A percentile compares a stretch with the other conserved stretches of the same genome.
Evolutionary conservation across 2,113 vertebrate genomes (phyloP).

Genomic region (human): DNA sequence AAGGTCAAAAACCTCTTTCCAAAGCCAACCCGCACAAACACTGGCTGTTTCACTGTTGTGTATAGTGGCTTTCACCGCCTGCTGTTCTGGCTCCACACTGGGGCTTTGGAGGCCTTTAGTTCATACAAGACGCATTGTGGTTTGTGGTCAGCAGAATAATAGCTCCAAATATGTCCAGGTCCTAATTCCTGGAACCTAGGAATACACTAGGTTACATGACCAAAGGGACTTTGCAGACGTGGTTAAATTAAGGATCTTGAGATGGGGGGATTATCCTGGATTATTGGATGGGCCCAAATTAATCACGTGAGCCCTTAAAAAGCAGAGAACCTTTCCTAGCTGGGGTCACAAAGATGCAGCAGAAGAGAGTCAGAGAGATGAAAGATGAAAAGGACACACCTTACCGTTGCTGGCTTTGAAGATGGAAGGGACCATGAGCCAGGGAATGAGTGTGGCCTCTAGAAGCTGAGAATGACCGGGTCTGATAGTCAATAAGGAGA

Average conservation of each 20-base stretch:
- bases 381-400: neutral
- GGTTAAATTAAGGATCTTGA: neutral
- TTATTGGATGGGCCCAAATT: neutral
- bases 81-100: neutral
- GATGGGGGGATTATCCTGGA: neutral
- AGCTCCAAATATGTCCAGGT: neutral
- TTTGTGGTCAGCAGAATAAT: neutral
- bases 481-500: neutral
- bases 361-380: neutral
- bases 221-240: neutral
- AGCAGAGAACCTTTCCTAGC: neutral
- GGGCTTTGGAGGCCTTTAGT: neutral
- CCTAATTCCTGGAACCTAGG: too few species aligned
- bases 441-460: neutral
- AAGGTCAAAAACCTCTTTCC: neutral
- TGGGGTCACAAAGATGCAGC: too few species aligned
- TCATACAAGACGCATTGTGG: neutral
- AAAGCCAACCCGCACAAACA: rapidly evolving
- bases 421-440: neutral
- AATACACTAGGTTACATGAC: too few species aligned
- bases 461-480: neutral
- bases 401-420: neutral
- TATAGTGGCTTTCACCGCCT: neutral
- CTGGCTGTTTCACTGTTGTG: too few species aligned
- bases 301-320: neutral